Evolutionary conservation across 2,797 vertebrate species (phyloP), one percentile per base, ranked within the genome.

Genomic region (Enteromius paludinosus): DNA sequence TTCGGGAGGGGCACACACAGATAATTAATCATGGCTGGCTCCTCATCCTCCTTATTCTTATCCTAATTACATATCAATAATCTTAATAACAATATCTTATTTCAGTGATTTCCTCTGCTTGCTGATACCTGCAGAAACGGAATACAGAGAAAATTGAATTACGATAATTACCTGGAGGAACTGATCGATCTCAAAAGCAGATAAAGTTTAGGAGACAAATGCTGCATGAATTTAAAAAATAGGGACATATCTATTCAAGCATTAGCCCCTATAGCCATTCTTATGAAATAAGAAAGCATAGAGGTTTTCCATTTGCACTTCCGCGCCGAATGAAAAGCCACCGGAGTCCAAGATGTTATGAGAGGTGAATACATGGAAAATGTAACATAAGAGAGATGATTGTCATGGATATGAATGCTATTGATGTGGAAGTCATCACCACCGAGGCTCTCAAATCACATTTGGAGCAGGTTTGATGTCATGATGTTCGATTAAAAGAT

Each of bases 181-280:
- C 59, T 30, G 1, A 45, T 38, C 28, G 11, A 20, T 73, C 12
- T 23, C 38, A 12, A 18, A 28, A 49, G 61, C 47, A 66, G 49
- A 85, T 30, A 3, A 61, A 78, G n/a, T 20, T 30, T 47, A 30
- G 7, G 3, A 56, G 35, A 78, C 28, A 35, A 69, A 81, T 20
- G 20, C 68, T 49, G 59, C 28, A 30, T 20, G 25, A 30, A 30
- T 43, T 73, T 82, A 78, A 85, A 78, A 45, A 78, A 82, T 76
- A 20, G 35, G 73, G 84, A 73, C 79, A 66, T 72, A 71, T 78
- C 74, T 49, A 66, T 73, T 45, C 23, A 28, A 6, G 25, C 18
- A 18, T 30, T 49, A 71, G 69, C 25, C 18, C 9, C 69, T 61
- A 28, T 6, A 28, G 23, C 23, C 12, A 61, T 28, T 28, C 25